A percentile compares a stretch with the other conserved stretches of the same genome.
phyloP scores from a whole-genome alignment of 2,888 invertebrate genomes.

The Ischnura elegans region DNA sequence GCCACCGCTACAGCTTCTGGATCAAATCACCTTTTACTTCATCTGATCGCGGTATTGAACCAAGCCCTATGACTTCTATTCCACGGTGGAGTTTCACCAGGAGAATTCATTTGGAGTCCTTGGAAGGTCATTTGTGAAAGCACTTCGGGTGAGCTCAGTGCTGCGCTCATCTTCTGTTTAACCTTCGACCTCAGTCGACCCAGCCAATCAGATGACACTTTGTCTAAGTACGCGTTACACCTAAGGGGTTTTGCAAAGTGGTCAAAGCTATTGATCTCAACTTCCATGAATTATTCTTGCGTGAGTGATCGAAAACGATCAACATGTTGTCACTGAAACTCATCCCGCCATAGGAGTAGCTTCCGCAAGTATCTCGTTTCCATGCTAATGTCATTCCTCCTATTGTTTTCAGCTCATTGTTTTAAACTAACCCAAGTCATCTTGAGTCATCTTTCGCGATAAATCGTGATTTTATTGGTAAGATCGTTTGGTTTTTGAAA shows the following conservation, averaged over 20 bases:
- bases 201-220: background rate
- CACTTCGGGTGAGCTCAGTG: too few relatives aligned
- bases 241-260: background rate
- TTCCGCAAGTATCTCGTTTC: slow-evolving; percentile 8
- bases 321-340: background rate
- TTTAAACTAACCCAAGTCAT: background rate
- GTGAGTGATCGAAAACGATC: background rate
- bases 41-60: too few relatives aligned
- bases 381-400: background rate
- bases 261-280: background rate
- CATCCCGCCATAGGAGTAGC: background rate
- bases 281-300: background rate
- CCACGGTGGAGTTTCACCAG: too few relatives aligned
- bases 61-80: too few relatives aligned
- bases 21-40: too few relatives aligned
- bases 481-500: too few relatives aligned
- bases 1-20: too few relatives aligned
- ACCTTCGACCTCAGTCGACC: background rate
- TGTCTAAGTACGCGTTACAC: background rate
- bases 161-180: too few relatives aligned
- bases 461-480: too few relatives aligned
- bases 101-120: too few relatives aligned
- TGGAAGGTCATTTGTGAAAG: too few relatives aligned
- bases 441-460: too few relatives aligned
- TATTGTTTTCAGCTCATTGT: background rate